Evolutionary conservation across 2,888 invertebrate genomes (phyloP).

Genomic region (Hymenopus coronatus): DNA sequence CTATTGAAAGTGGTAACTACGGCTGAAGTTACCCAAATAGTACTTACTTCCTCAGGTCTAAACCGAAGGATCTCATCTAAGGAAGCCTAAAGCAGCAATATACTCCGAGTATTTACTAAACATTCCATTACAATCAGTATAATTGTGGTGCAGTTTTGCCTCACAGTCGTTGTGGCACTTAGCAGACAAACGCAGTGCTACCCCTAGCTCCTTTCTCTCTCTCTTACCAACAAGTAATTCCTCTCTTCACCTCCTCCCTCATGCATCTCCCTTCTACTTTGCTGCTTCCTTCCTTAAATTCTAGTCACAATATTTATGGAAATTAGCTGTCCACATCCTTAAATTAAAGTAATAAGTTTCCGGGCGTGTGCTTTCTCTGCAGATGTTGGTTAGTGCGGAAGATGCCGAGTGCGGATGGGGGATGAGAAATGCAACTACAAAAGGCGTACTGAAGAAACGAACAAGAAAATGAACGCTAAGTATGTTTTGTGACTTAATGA

Average conservation of each 20-base stretch:
- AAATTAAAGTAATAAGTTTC: conserved; percentile 39
- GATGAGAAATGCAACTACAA: conserved; percentile 18
- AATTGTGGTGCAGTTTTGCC: not conserved
- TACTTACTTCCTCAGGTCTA: no score
- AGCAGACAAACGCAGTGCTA: conserved; percentile 4
- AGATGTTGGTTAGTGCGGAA: conserved; percentile 1
- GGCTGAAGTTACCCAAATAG: no score
- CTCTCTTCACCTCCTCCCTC: conserved; percentile 11
- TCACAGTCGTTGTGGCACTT: not conserved
- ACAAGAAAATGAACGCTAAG: conserved; percentile 26
- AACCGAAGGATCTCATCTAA: no score
- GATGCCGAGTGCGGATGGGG: not conserved
- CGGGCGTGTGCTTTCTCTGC: conserved; percentile 5
- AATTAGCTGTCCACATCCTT: conserved; percentile 40
- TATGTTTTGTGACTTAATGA: conserved; percentile 5
- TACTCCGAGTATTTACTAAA: not conserved
- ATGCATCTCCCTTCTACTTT: conserved; percentile 4
- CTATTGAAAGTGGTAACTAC: no score
- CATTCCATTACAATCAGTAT: not conserved
- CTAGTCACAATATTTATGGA: conserved; percentile 37
- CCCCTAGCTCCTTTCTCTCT: not conserved
- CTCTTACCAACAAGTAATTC: conserved; percentile 3
- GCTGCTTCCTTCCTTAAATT: conserved; percentile 22
- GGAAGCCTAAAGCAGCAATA: not conserved
- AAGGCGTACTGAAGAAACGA: not conserved